These are phyloP conservation scores for Corythoichthys haematopterus DNA, from an alignment of 2,113 vertebrate species.

Conservation along the genomic window DNA sequence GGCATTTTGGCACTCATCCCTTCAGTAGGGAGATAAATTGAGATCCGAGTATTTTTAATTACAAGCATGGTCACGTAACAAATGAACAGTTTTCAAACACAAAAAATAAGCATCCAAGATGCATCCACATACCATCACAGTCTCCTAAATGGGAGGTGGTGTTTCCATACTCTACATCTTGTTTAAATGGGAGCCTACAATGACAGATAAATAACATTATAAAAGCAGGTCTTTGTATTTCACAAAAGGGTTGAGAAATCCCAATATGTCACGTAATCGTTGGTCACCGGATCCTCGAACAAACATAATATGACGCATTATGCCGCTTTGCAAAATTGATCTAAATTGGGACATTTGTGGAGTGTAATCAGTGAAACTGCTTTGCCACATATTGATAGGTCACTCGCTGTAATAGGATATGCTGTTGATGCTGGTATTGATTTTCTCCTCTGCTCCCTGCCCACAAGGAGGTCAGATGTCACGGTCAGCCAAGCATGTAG, in stretches of 20 bases:
- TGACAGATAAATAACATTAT: slow-evolving; percentile 17
- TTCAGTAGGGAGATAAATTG: too few relatives aligned
- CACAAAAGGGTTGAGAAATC: background rate
- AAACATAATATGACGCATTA: background rate
- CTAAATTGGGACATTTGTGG: slow-evolving; percentile 4
- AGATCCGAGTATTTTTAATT: too few relatives aligned
- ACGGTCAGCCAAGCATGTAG: slow-evolving; percentile 21
- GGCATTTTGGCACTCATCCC: too few relatives aligned
- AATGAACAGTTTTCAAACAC: background rate
- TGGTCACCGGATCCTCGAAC: background rate
- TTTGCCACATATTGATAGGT: slow-evolving; percentile 18
- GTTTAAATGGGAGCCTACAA: slow-evolving; percentile 82
- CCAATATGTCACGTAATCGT: background rate
- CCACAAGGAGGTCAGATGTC: slow-evolving; percentile 31
- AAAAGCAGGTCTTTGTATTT: background rate
- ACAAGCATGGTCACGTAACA: too few relatives aligned
- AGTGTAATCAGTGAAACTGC: slow-evolving; percentile 11
- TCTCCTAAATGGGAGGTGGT: slow-evolving; percentile 88
- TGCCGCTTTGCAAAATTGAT: background rate
- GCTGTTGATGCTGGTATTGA: slow-evolving; percentile 37
- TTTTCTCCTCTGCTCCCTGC: slow-evolving; percentile 16
- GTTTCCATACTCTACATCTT: slow-evolving; percentile 84
- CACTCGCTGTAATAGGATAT: slow-evolving; percentile 37
- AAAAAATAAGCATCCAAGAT: slow-evolving; percentile 33
- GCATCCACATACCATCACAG: slow-evolving; percentile 83